These are phyloP conservation scores for Conger conger DNA, from an alignment of 2,113 vertebrate genomes.

Conservation along the genomic window DNA sequence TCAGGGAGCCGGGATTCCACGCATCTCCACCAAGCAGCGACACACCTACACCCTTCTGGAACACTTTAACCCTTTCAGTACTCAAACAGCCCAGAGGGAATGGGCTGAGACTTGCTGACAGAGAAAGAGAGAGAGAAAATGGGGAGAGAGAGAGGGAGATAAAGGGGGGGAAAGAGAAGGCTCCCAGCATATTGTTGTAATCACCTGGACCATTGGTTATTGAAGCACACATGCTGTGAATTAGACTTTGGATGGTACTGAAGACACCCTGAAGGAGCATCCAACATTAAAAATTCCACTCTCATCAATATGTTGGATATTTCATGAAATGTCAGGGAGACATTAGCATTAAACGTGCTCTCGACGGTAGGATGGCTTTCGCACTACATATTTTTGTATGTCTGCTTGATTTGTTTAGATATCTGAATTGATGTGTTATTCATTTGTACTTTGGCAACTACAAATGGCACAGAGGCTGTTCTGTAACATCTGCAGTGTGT, in stretches of 20 bases:
- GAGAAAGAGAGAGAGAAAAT: conserved; percentile 6
- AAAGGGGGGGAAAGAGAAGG: not conserved
- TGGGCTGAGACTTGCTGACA: conserved; percentile 19
- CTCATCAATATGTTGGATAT: not conserved
- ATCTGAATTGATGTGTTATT: too few relatives aligned
- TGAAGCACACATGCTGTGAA: not conserved
- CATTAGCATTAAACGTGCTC: too few relatives aligned
- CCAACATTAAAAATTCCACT: not conserved
- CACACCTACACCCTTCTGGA: not conserved
- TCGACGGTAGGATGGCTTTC: too few relatives aligned
- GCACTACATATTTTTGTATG: too few relatives aligned
- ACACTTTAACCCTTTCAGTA: not conserved
- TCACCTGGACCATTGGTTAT: not conserved
- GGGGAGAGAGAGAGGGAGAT: not conserved
- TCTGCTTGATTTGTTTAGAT: too few relatives aligned
- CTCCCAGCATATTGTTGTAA: not conserved
- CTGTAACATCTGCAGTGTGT: too few relatives aligned
- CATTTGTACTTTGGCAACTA: too few relatives aligned
- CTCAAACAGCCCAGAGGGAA: not conserved
- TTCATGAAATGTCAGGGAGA: too few relatives aligned
- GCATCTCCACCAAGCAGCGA: not conserved
- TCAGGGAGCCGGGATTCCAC: not conserved
- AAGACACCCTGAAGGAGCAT: not conserved
- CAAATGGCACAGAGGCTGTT: too few relatives aligned
- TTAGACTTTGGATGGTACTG: not conserved